These are phyloP conservation scores for Phoenoteleia sp. DNA, from an alignment of 2,888 invertebrate genomes.

Conservation along the genomic window DNA sequence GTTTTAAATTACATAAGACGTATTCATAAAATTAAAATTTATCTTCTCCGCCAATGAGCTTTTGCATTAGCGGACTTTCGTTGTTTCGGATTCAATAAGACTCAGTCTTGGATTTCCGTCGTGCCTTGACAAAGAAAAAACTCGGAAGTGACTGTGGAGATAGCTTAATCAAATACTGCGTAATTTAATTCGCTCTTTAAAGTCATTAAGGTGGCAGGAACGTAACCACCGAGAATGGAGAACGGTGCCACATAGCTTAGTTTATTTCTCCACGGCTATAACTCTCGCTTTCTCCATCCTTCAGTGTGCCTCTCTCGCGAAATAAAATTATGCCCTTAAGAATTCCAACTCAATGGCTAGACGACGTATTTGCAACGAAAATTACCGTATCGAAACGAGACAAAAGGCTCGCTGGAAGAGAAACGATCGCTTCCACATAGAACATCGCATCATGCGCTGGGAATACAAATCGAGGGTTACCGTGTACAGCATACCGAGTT, in stretches of 20 bases:
- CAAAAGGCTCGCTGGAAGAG: conserved; percentile 76
- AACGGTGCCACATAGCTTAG: conserved; percentile 58
- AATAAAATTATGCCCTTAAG: conserved; percentile 81
- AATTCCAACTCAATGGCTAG: conserved; percentile 55
- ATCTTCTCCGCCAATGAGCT: conserved; percentile 33
- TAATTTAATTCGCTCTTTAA: conserved; percentile 78
- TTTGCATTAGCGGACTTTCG: conserved; percentile 31
- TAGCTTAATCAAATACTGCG: conserved; percentile 77
- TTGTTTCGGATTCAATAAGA: conserved; percentile 31
- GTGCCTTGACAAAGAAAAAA: conserved; percentile 31
- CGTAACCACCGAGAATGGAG: conserved; percentile 76
- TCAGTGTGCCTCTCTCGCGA: conserved; percentile 62
- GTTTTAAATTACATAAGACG: conserved; percentile 35
- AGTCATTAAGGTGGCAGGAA: conserved; percentile 69
- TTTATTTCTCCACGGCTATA: conserved; percentile 67
- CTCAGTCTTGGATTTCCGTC: conserved; percentile 29
- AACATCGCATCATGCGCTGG: conserved; percentile 78
- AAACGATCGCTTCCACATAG: conserved; percentile 79
- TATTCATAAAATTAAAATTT: conserved; percentile 29
- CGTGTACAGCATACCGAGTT: conserved; percentile 75
- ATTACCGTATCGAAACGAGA: conserved; percentile 77
- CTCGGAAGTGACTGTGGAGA: conserved; percentile 50
- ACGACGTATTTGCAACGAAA: conserved; percentile 68
- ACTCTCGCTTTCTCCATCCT: conserved; percentile 65
- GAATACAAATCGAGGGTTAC: conserved; percentile 83